phyloP scores from a whole-genome alignment of 2,113 vertebrate species.

The Phocoena sinus region DNA sequence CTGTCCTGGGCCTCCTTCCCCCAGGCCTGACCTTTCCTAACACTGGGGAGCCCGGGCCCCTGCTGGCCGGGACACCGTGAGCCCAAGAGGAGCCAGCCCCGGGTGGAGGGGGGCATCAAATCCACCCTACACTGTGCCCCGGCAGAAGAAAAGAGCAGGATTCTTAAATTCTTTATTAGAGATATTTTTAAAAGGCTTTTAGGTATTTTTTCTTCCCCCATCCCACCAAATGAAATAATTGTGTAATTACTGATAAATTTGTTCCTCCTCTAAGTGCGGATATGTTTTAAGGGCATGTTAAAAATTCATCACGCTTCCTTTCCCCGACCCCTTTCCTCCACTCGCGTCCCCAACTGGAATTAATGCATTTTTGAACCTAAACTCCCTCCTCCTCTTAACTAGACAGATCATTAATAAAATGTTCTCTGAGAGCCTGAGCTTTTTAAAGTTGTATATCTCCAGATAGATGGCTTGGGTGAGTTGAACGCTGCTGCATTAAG shows the following conservation, averaged over 20 bases:
- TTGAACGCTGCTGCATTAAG: constrained; percentile 40
- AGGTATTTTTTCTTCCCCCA: neutral
- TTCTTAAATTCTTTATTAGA: constrained; percentile 51
- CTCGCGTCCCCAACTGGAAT: constrained; percentile 51
- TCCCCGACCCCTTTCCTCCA: constrained; percentile 46
- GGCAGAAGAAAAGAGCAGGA: neutral
- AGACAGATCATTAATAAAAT: constrained; percentile 81
- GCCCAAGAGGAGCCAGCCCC: neutral
- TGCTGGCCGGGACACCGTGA: neutral
- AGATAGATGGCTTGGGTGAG: constrained; percentile 61
- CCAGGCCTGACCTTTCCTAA: neutral
- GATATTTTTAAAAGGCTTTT: constrained; percentile 47
- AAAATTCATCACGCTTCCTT: constrained; percentile 75
- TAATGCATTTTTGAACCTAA: constrained; percentile 71
- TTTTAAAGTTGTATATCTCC: constrained; percentile 74
- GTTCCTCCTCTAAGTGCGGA: constrained; percentile 45
- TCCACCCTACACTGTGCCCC: neutral
- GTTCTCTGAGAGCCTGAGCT: constrained; percentile 52
- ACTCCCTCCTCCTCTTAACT: constrained; percentile 74
- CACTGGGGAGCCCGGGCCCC: neutral
- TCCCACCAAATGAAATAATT: constrained; percentile 62
- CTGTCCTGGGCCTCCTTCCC: neutral
- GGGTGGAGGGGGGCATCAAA: accelerated
- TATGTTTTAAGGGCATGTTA: constrained; percentile 56
- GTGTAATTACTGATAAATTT: constrained; percentile 70